Base-by-base conservation (phyloP, 2,113 vertebrate genomes). In the Andinoacara biseriatus region DNA sequence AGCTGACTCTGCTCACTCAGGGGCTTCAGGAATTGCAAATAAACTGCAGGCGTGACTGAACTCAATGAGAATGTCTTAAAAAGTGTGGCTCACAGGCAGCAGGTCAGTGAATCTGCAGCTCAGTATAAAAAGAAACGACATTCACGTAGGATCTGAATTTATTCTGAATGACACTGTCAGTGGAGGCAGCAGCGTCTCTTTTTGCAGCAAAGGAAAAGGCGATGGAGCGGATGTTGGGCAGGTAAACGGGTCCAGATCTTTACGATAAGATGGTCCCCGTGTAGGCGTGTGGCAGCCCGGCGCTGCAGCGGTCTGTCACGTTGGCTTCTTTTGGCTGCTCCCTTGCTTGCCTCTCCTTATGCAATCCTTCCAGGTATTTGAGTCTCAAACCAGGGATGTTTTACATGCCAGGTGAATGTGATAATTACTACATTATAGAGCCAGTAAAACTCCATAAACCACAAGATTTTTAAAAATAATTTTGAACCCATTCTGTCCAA, bases 351-450 rank as follows among this genome's bases (percentile, higher is more conserved):
- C 9, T 1, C 40, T 3, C 40, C 7, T 40, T 63, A 40, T 35
- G 11, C 61, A 40, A 15, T 7, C 29, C 58, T 40, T 40, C 38
- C 38, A 40, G 38, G 38, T 40, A 9, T 38, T 38, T 38, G 9
- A 40, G 38, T 11, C 38, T 40, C 38, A 11, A 40, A 11, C 3
- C 10, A 40, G 38, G 38, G 9, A 2, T 38, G 38, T 3, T 35
- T 35, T 38, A 8, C 2, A 9, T 38, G 35, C 7, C 33, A 3
- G 35, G 0, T 65, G 13, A 24, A 17, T 0, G n/a, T 65, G n/a
- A 1, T 10, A 43, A 43, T n/a, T 1, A 24, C 38, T 38, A 40
- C 7, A 0, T 11, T 22, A 20, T 63, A 1, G 0, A 63, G 0
- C 33, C 61, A 63, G 33, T 8, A 40, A 14, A 63, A 40, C 35